Percentiles rank a stretch among this genome's conserved stretches.
Evolutionary conservation across 2,113 vertebrate genomes (phyloP).

Genomic region (Oreocharis arfaki): DNA sequence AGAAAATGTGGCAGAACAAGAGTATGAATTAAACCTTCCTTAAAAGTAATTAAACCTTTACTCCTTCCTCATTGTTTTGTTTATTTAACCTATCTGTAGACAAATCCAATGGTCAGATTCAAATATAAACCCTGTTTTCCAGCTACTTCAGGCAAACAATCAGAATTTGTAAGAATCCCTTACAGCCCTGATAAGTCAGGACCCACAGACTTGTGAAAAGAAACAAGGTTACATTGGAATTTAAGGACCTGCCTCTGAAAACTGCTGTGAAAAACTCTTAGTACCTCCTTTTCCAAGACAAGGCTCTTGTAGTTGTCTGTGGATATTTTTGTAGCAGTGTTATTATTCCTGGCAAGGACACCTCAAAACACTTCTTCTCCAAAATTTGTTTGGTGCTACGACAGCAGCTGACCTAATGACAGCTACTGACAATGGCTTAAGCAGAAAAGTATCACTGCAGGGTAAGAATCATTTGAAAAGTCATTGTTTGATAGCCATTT

Average conservation of each 20-base stretch:
- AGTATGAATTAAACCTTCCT: neutral
- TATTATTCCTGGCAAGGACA: neutral
- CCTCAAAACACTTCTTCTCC: neutral
- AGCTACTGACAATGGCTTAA: neutral
- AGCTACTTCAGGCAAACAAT: neutral
- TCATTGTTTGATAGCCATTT: neutral
- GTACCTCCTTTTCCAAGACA: neutral
- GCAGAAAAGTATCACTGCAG: neutral
- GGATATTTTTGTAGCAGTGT: neutral
- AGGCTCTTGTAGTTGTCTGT: neutral
- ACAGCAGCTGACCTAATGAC: neutral
- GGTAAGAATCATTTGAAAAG: neutral
- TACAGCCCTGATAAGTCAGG: neutral
- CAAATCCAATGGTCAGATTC: neutral
- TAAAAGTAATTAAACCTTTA: neutral
- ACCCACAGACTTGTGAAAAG: neutral
- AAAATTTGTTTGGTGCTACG: neutral
- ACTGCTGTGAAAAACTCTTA: neutral
- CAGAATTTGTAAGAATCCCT: neutral
- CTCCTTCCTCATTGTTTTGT: neutral
- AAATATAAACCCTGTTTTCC: neutral
- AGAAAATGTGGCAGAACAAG: neutral
- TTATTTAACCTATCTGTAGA: neutral
- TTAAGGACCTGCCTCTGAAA: neutral
- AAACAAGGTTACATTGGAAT: neutral